Evolutionary conservation across 2,888 invertebrate species (phyloP).

Genomic region (Leptothorax acervorum): DNA sequence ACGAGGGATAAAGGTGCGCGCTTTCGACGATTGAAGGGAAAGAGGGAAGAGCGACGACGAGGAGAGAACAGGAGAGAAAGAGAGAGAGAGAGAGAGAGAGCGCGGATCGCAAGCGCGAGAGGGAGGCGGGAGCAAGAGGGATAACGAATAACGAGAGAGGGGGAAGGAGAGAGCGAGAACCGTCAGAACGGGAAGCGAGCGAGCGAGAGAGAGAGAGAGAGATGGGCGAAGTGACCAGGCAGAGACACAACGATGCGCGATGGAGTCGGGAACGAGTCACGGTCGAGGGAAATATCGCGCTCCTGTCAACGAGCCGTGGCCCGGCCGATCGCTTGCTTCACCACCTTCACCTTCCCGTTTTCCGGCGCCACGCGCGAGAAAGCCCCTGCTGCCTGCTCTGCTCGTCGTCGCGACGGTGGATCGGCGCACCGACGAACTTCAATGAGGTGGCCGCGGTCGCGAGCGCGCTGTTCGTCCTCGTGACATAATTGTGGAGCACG

Average conservation of each 20-base stretch:
- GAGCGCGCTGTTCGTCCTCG: constrained; percentile 11
- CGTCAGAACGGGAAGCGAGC: background rate
- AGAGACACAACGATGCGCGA: background rate
- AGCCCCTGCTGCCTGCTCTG: no score
- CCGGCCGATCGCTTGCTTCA: background rate
- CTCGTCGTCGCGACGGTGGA: no score
- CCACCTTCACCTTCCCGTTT: no score
- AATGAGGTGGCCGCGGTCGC: background rate
- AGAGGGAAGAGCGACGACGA: constrained; percentile 2
- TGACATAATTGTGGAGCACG: constrained; percentile 41
- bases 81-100: background rate
- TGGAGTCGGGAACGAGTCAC: background rate
- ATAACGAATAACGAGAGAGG: background rate
- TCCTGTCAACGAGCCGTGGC: constrained; percentile 28
- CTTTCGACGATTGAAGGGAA: constrained; percentile 35
- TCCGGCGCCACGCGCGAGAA: background rate
- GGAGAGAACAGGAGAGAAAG: background rate
- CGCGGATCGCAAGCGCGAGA: background rate
- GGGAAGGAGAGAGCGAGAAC: background rate
- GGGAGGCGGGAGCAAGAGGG: constrained; percentile 10
- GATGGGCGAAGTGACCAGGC: background rate
- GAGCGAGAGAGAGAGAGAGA: background rate
- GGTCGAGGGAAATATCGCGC: background rate
- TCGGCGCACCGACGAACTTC: background rate
- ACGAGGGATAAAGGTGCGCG: constrained; percentile 52